Evolutionary conservation across 1,140 invertebrate genomes (phyloP), one percentile per base, ranked within the genome.

Genomic region (Hycleus phaleratus): DNA sequence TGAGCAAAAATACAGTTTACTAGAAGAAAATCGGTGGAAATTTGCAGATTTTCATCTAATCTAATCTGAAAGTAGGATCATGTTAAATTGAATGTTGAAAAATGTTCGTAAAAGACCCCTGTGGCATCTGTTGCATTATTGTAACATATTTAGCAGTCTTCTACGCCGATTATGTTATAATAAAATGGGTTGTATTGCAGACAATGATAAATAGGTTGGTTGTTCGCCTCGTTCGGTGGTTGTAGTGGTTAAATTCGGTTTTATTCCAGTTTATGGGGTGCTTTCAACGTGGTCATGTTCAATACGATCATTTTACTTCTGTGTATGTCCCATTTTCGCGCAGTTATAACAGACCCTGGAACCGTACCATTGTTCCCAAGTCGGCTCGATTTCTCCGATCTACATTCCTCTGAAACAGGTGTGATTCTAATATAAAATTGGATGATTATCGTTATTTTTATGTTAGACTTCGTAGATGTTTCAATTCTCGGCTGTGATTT

Each of bases 91-190:
- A 32, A 5, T 32, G 32, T 7, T 32, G 32, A 7, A 32, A 32
- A 59, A 68, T 71, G 70, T 83, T 84, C 62, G 80, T 91, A 49
- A 80, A 79, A 61, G 91, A 95, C 81, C 90, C 90, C 39, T 95
- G 92, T 73, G 92, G 92, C 60, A 85, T 95, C 66, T 81, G 89
- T 59, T 95, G 91, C 73, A 82, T 94, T 58, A 73, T 90, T 49
- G 81, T 94, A 58, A 93, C 90, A 9, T 95, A 95, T 71, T 67
- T 81, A 25, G 87, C 88, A 26, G 81, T 95, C 40, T 81, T 91
- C 64, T 95, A 95, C 74, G 91, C 91, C 3, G 91, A 95, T 76
- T 95, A 95, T 79, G 92, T 92, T 44, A 85, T 95, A 8, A 80
- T 92, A 50, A 77, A 84, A 74, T 94, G 91, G 88, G 84, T 95